Conservation (phyloP, 2,797 vertebrate genomes). For the Cossypha niveicapilla region DNA sequence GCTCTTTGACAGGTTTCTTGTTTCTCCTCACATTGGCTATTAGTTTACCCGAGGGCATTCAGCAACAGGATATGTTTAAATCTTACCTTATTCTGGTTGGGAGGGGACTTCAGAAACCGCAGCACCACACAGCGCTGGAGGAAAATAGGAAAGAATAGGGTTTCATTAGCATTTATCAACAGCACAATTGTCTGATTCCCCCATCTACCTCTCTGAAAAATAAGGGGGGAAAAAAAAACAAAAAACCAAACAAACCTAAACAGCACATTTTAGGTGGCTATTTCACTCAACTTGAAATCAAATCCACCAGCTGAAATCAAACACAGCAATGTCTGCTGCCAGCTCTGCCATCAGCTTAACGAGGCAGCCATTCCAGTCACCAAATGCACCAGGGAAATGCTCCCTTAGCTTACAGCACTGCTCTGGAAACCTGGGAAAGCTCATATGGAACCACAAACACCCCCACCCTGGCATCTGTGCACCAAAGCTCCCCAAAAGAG, state of each 20-base stretch:
- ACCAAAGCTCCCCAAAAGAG: background rate
- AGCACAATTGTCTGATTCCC: background rate
- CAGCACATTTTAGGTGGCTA: background rate
- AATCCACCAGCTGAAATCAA: background rate
- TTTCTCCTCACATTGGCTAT: background rate
- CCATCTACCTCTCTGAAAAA: background rate
- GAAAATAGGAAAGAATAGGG: background rate
- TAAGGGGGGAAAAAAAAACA: too few species aligned
- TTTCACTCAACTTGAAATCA: background rate
- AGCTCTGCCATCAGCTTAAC: background rate
- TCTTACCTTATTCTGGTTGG: conserved; percentile 79
- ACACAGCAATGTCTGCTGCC: background rate
- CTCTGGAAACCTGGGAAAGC: background rate
- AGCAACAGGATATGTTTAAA: background rate
- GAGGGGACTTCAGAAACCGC: conserved; percentile 90
- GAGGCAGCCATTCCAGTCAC: background rate
- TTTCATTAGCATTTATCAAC: background rate
- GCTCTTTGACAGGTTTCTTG: background rate
- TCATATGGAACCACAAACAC: background rate
- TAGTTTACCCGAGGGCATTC: background rate
- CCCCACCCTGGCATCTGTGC: background rate
- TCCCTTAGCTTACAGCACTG: background rate
- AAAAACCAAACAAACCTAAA: rapidly evolving
- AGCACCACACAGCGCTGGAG: conserved; percentile 89
- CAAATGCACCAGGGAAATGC: background rate